Conservation (phyloP, 2,113 vertebrate species). For the Equus quagga region DNA sequence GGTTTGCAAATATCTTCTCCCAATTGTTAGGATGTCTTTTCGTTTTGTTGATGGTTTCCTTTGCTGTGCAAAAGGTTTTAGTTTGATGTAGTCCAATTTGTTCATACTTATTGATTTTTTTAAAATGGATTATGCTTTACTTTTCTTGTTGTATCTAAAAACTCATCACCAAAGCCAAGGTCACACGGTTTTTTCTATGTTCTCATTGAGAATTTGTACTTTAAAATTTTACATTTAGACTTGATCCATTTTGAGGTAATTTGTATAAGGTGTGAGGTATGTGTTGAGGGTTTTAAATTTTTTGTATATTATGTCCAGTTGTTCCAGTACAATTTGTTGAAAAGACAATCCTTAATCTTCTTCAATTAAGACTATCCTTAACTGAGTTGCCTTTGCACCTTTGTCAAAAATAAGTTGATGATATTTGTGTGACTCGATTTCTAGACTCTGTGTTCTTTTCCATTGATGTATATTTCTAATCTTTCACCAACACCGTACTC, state of each 20-base stretch:
- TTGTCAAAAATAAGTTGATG: background rate
- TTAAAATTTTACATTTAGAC: background rate
- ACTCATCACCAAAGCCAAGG: background rate
- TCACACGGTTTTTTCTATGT: background rate
- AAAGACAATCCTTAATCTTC: background rate
- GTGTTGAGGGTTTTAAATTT: background rate
- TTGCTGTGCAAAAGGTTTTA: too few species aligned
- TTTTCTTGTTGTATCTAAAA: constrained; percentile 18
- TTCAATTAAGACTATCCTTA: background rate
- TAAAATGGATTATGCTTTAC: background rate
- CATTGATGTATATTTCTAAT: background rate
- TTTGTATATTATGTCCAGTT: background rate
- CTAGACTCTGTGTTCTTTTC: background rate
- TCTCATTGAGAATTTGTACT: background rate
- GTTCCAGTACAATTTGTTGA: background rate
- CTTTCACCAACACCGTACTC: background rate
- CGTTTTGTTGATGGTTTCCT: too few species aligned
- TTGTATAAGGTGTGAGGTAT: background rate
- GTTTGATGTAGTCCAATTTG: too few species aligned
- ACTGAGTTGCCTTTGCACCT: background rate
- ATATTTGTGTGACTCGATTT: background rate
- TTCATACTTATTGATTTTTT: background rate
- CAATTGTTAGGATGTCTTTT: too few species aligned
- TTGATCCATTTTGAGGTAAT: background rate
- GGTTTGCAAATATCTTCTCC: too few species aligned